Percentiles rank a stretch among this genome's conserved stretches.
These are phyloP conservation scores for Apamea sordens DNA, from an alignment of 2,888 invertebrate species.

Conservation along the genomic window DNA sequence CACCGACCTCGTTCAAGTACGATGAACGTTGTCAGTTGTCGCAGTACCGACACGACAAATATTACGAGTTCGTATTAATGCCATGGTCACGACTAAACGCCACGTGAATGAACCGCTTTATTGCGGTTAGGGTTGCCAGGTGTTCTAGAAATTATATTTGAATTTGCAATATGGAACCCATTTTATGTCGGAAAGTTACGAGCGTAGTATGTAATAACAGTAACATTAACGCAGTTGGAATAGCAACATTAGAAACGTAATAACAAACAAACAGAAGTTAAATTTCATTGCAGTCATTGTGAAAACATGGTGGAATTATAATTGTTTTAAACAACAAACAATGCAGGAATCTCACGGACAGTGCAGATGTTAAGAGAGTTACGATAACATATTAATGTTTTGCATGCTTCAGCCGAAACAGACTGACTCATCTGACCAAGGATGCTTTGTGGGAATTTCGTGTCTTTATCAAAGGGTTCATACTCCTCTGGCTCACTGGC, in stretches of 20 bases:
- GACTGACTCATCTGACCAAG: slow-evolving; percentile 53
- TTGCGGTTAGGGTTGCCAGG: slow-evolving; percentile 42
- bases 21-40: slow-evolving; percentile 58
- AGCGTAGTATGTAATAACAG: slow-evolving; percentile 13
- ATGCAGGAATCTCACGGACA: slow-evolving; percentile 27
- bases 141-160: slow-evolving; percentile 4
- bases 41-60: slow-evolving; percentile 49
- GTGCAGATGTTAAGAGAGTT: slow-evolving; percentile 20
- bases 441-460: slow-evolving; percentile 41
- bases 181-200: slow-evolving; percentile 12
- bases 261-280: slow-evolving; percentile 20
- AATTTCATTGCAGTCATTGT: slow-evolving; percentile 25
- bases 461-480: slow-evolving; percentile 21
- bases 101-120: slow-evolving; percentile 60
- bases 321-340: slow-evolving; percentile 46
- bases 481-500: not conserved
- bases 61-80: slow-evolving; percentile 62
- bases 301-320: slow-evolving; percentile 29
- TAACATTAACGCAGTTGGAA: slow-evolving; percentile 33
- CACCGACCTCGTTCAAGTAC: slow-evolving; percentile 62
- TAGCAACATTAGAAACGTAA: slow-evolving; percentile 20
- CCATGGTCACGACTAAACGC: slow-evolving; percentile 64
- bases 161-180: slow-evolving; percentile 22
- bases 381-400: slow-evolving; percentile 49
- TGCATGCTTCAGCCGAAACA: slow-evolving; percentile 41